Percentiles rank a stretch among this genome's conserved stretches.
phyloP scores from a whole-genome alignment of 2,797 vertebrate genomes.

The Lepilemur ruficaudatus region DNA sequence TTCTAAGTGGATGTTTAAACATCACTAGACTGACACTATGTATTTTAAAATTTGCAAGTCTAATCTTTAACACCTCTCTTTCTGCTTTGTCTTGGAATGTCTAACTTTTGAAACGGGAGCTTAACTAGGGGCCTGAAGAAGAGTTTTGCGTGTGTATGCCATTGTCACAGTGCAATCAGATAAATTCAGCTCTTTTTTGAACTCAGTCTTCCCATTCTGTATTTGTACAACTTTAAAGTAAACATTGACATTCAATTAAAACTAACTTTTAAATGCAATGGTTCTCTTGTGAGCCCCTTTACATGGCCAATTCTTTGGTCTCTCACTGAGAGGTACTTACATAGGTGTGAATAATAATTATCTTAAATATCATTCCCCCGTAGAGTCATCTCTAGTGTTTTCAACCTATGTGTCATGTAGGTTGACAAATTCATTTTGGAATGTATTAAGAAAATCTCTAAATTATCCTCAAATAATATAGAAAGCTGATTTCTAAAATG shows the following conservation, averaged over 20 bases:
- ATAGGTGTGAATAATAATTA: not conserved
- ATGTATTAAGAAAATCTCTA: not conserved
- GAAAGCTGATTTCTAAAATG: not conserved
- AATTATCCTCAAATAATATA: not conserved
- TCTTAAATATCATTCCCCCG: not conserved
- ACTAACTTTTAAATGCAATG: slow-evolving; percentile 30
- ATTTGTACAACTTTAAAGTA: slow-evolving; percentile 36
- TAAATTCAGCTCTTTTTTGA: not conserved
- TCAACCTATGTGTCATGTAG: not conserved
- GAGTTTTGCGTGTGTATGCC: not conserved
- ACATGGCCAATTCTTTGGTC: not conserved
- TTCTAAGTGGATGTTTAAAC: slow-evolving; percentile 82
- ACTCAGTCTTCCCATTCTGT: not conserved
- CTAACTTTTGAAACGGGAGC: slow-evolving; percentile 29
- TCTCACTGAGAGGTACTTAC: not conserved
- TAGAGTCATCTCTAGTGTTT: not conserved
- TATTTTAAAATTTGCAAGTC: slow-evolving; percentile 82
- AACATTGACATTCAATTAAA: slow-evolving; percentile 53
- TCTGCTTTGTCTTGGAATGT: slow-evolving; percentile 63
- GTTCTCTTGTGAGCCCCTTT: not conserved
- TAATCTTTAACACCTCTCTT: slow-evolving; percentile 77
- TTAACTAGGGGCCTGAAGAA: slow-evolving; percentile 16
- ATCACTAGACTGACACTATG: slow-evolving; percentile 80
- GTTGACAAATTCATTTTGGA: slow-evolving; percentile 8
- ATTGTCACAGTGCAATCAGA: slow-evolving; percentile 8